Conservation (phyloP, 2,888 invertebrate genomes). For the Chirona hameri region DNA sequence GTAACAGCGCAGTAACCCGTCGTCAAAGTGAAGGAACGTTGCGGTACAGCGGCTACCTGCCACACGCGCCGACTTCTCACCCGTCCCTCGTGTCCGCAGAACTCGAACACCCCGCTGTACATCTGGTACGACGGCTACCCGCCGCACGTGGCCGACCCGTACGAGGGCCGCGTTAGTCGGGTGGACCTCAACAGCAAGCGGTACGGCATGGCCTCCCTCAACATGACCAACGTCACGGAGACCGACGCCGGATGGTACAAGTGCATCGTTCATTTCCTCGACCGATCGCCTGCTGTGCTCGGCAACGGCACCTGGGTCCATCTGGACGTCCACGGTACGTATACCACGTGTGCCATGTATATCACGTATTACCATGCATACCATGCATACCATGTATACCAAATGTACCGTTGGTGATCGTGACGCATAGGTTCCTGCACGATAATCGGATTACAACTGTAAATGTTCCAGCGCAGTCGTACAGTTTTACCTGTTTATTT, state of each 20-base stretch:
- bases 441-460: too few relatives aligned
- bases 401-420: too few relatives aligned
- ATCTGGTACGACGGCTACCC: constrained; percentile 98
- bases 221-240: constrained; percentile 89
- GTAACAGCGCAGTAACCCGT: not conserved
- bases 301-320: constrained; percentile 97
- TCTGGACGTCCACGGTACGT: constrained; percentile 88
- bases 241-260: constrained; percentile 96
- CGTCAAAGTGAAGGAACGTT: not conserved
- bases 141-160: constrained; percentile 91
- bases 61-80: not conserved
- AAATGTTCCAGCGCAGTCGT: too few relatives aligned
- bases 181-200: constrained; percentile 66
- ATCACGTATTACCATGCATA: too few relatives aligned
- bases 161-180: constrained; percentile 85
- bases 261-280: constrained; percentile 90
- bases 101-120: constrained; percentile 93
- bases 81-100: constrained; percentile 54
- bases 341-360: not conserved
- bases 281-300: constrained; percentile 83
- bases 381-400: too few relatives aligned
- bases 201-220: constrained; percentile 88
- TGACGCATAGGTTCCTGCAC: too few relatives aligned
- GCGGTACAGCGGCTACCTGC: not conserved
- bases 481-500: too few relatives aligned